Evolutionary conservation across 2,888 invertebrate species (phyloP).

Genomic region (Cheilosia impressa): DNA sequence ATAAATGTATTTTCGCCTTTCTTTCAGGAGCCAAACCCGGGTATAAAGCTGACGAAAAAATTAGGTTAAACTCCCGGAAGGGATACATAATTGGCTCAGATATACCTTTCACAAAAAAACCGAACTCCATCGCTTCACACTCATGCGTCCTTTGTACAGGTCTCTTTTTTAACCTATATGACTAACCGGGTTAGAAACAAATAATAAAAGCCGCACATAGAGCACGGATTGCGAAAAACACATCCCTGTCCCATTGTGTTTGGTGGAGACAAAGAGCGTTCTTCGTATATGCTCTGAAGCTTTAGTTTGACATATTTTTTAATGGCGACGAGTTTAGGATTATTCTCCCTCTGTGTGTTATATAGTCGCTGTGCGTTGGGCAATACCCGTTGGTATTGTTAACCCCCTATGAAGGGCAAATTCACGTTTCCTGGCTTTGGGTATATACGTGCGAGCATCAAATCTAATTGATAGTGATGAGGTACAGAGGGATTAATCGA

Average conservation of each 20-base stretch:
- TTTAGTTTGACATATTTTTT: conserved; percentile 47
- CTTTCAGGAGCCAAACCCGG: conserved; percentile 1
- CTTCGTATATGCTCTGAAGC: conserved; percentile 13
- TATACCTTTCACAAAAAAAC: conserved; percentile 52
- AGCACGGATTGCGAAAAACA: conserved; percentile 23
- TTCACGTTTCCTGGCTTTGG: conserved; percentile 15
- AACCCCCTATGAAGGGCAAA: conserved; percentile 40
- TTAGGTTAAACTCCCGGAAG: conserved; percentile 68
- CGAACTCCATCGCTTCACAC: conserved; percentile 11
- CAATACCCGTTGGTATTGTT: conserved; percentile 12
- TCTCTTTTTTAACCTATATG: neutral
- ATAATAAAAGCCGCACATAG: conserved; percentile 38
- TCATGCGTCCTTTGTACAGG: conserved; percentile 32
- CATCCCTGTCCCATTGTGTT: conserved; percentile 30
- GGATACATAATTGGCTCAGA: conserved; percentile 65
- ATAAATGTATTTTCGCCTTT: neutral
- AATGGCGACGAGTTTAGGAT: conserved; percentile 21
- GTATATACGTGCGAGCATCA: neutral
- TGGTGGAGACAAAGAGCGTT: conserved; percentile 18
- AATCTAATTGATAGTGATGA: conserved; percentile 50
- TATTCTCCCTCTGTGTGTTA: conserved; percentile 9
- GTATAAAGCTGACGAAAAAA: conserved; percentile 38
- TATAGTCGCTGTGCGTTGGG: neutral
- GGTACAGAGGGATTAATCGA: conserved; percentile 30
- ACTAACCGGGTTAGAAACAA: conserved; percentile 52